phyloP scores from a whole-genome alignment of 1,140 invertebrate genomes.

The Bicyclus anynana region DNA sequence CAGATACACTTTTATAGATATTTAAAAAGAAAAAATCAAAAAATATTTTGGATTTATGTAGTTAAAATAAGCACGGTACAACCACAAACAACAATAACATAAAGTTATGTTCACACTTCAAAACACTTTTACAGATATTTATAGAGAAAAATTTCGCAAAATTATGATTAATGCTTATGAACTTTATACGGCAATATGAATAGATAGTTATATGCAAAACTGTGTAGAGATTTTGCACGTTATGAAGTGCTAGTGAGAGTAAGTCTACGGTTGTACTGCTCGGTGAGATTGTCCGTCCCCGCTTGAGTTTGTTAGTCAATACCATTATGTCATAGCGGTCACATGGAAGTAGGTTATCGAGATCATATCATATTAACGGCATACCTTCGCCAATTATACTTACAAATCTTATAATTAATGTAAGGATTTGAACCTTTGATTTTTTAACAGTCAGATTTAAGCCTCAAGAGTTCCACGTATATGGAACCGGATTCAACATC shows the following conservation, averaged over 20 bases:
- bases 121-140: conserved; percentile 5
- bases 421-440: neutral
- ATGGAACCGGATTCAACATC: too few species aligned
- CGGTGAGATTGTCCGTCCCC: conserved; percentile 11
- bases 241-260: conserved; percentile 9
- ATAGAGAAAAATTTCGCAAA: conserved; percentile 4
- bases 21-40: too few species aligned
- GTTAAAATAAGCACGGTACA: neutral
- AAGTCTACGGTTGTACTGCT: conserved; percentile 17
- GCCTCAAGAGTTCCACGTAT: too few species aligned
- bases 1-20: too few species aligned
- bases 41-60: too few species aligned
- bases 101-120: neutral
- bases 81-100: neutral
- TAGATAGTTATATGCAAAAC: neutral
- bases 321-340: conserved; percentile 30
- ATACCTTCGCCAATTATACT: neutral
- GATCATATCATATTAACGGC: neutral
- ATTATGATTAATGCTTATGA: neutral
- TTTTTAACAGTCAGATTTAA: neutral
- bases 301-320: conserved; percentile 29
- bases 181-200: neutral
- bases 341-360: conserved; percentile 28
- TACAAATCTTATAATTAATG: neutral
- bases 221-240: neutral